Conservation (phyloP, 2,888 invertebrate species). For the Cheilosia impressa region DNA sequence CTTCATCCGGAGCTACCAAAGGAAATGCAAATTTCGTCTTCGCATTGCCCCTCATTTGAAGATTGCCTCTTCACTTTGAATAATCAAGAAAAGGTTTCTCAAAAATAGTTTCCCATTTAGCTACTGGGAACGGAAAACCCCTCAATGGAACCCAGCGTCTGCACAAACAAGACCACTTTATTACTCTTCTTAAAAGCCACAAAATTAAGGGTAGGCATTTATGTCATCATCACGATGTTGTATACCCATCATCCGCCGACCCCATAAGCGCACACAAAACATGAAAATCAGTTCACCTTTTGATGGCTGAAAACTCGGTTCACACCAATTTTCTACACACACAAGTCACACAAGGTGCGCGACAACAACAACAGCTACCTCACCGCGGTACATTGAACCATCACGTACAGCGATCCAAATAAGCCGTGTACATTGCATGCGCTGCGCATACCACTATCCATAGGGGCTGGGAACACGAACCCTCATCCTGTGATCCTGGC, state of each 20-base stretch:
- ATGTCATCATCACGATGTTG: constrained; percentile 68
- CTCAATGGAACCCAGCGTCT: background rate
- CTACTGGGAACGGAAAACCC: background rate
- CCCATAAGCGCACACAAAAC: constrained; percentile 4
- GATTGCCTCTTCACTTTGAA: constrained; percentile 14
- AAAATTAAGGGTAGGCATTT: constrained; percentile 68
- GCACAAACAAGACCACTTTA: constrained; percentile 49
- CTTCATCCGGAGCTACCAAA: constrained; percentile 5
- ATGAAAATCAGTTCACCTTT: constrained; percentile 1
- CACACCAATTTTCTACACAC: constrained; percentile 65
- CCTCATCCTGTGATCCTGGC: constrained; percentile 65
- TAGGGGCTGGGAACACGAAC: constrained; percentile 22
- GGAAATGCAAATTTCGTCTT: constrained; percentile 3
- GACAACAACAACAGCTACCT: constrained; percentile 24
- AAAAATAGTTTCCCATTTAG: constrained; percentile 18
- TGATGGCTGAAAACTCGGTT: constrained; percentile 68
- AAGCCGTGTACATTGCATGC: constrained; percentile 63
- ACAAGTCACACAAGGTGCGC: constrained; percentile 60
- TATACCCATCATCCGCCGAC: constrained; percentile 21
- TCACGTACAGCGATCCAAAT: constrained; percentile 60
- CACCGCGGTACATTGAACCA: constrained; percentile 52
- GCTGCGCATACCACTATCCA: constrained; percentile 1
- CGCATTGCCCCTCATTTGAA: background rate
- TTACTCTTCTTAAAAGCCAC: constrained; percentile 66
- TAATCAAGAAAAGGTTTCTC: background rate